Conservation (phyloP, 2,888 invertebrate genomes). For the Hydriomena furcata region DNA sequence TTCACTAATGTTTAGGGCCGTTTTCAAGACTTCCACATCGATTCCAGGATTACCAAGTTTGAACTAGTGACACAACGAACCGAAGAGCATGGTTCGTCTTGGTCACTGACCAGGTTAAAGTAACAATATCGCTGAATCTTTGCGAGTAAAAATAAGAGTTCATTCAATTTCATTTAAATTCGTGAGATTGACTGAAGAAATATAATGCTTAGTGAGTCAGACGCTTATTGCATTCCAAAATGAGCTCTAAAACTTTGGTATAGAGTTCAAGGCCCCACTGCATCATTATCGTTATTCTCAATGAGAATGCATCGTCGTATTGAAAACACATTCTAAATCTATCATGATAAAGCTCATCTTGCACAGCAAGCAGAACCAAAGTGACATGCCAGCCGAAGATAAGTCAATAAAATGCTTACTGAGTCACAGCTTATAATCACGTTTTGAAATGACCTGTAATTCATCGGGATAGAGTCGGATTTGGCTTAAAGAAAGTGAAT, state of each 20-base stretch:
- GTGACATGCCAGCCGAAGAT: constrained; percentile 7
- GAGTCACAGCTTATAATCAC: constrained; percentile 41
- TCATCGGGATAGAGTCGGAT: constrained; percentile 46
- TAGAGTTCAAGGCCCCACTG: neutral
- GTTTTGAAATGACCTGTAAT: constrained; percentile 43
- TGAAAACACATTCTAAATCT: neutral
- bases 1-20: too few species aligned
- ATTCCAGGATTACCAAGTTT: too few species aligned
- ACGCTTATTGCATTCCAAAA: neutral
- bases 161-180: too few species aligned
- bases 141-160: too few species aligned
- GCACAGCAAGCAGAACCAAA: neutral
- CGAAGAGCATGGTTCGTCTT: too few species aligned
- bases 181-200: too few species aligned
- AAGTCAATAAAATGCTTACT: constrained; percentile 63
- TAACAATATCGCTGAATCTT: too few species aligned
- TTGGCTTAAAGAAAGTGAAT: constrained; percentile 73
- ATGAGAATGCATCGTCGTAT: neutral
- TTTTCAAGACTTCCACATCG: too few species aligned
- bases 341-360: neutral
- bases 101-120: neutral
- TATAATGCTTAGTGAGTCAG: too few species aligned
- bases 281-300: neutral
- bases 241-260: neutral
- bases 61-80: too few species aligned